Base-by-base conservation (phyloP, 2,888 invertebrate genomes). In the Tupiocoris notatus region DNA sequence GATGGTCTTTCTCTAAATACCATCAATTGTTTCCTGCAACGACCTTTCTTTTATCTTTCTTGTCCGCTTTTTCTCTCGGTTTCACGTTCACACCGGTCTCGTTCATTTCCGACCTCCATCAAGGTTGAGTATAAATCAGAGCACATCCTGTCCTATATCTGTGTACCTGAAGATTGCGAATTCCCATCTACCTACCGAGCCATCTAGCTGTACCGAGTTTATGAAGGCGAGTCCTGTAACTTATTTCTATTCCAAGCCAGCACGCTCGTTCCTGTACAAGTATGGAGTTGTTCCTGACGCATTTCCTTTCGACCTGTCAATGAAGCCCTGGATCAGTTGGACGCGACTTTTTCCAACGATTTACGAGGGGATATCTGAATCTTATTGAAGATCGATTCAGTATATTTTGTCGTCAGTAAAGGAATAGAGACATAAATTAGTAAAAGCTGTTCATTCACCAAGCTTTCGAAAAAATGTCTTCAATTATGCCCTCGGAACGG, bases 71-170 rank as follows among this genome's bases (percentile, higher is more conserved):
- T 39, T 39, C 39, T n/a, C n/a, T 39, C 39, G 39, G 39, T 39
- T 39, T 39, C 39, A 39, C 39, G 39, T 7, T 12, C 12, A 7
- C 6, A 7, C 39, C 12, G 6, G 39, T 39, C 39, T 39, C 39
- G 39, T 39, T 12, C 39, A 12, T 39, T 39, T 67, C 67, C 67
- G 67, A 67, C 67, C 67, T 67, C 67, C 57, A 57, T 57, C 67
- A 67, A 67, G 67, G 67, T 67, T 67, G 56, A 57, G 22, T 22
- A 67, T 67, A 65, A 65, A 65, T 65, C 65, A 65, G 65, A 65
- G 65, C 65, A 65, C 65, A 65, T 65, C 65, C 65, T 65, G 65
- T 65, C 65, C 65, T 65, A 65, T 39, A 39, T 65, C 57, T 56
- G 22, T 56, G 67, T 9, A 56, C 22, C 20, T 56, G 67, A 67